These are phyloP conservation scores for Jordanella pulchra DNA, from an alignment of 2,797 vertebrate genomes.

Conservation along the genomic window DNA sequence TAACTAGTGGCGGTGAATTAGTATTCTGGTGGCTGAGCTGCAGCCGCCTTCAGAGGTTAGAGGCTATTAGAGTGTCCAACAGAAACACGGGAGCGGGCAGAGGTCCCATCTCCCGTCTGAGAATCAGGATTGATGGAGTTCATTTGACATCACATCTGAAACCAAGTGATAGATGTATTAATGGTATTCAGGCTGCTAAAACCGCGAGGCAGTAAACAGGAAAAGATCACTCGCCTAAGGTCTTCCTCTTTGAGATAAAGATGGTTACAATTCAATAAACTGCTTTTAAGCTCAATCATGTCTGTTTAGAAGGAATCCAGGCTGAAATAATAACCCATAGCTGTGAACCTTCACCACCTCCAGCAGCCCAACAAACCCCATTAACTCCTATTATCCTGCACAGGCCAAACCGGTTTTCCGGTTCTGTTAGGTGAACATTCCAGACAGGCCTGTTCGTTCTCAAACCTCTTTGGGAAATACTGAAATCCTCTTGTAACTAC, in stretches of 20 bases:
- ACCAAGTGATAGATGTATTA: conserved; percentile 57
- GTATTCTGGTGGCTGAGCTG: conserved; percentile 36
- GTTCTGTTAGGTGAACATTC: conserved; percentile 27
- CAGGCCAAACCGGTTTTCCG: conserved; percentile 50
- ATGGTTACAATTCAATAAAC: background rate
- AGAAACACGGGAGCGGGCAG: conserved; percentile 29
- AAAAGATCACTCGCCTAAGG: conserved; percentile 3
- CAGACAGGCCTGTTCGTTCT: conserved; percentile 48
- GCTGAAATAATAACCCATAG: background rate
- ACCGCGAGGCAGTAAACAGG: background rate
- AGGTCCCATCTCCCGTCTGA: conserved; percentile 42
- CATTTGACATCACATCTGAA: conserved; percentile 67
- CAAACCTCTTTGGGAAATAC: conserved; percentile 11
- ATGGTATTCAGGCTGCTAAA: conserved; percentile 45
- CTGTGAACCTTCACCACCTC: background rate
- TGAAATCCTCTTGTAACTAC: background rate
- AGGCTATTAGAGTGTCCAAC: conserved; percentile 41
- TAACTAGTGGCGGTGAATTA: conserved; percentile 27
- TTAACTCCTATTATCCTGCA: conserved; percentile 16
- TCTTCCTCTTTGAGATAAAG: background rate
- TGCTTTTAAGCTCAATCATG: background rate
- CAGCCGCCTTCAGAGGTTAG: conserved; percentile 31
- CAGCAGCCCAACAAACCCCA: conserved; percentile 2
- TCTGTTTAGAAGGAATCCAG: background rate
- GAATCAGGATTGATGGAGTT: conserved; percentile 63